Evolutionary conservation across 2,113 vertebrate genomes (phyloP).

Genomic region (Macquaria australasica): DNA sequence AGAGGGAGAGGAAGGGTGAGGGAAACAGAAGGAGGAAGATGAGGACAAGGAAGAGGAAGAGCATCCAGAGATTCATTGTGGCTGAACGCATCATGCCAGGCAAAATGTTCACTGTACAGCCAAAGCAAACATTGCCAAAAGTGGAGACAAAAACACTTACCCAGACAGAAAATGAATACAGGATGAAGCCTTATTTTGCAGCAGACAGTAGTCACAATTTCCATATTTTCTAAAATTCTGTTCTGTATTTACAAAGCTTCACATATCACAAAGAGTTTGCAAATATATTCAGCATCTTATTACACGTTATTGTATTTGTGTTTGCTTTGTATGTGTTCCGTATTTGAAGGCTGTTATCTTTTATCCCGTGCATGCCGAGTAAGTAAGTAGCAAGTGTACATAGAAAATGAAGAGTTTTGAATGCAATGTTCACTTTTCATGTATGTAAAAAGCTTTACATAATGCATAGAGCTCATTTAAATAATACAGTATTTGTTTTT

Average conservation of each 20-base stretch:
- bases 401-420: neutral
- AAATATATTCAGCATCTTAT: neutral
- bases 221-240: neutral
- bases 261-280: neutral
- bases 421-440: neutral
- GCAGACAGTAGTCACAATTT: neutral
- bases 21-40: slow-evolving; percentile 53
- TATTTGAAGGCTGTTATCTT: neutral
- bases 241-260: neutral
- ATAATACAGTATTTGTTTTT: neutral
- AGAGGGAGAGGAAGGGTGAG: neutral
- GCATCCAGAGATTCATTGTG: slow-evolving; percentile 28
- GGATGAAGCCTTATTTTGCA: neutral
- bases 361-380: neutral
- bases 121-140: slow-evolving; percentile 45
- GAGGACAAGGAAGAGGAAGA: slow-evolving; percentile 55
- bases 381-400: neutral
- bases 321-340: neutral
- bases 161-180: slow-evolving; percentile 34
- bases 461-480: neutral
- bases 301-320: neutral
- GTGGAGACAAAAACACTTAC: slow-evolving; percentile 31
- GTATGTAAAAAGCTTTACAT: neutral
- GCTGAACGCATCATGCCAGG: slow-evolving; percentile 29
- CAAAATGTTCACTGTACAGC: slow-evolving; percentile 37